Evolutionary conservation across 2,888 invertebrate genomes (phyloP), one percentile per base, ranked within the genome.

Genomic region (Cephus nigrinus): DNA sequence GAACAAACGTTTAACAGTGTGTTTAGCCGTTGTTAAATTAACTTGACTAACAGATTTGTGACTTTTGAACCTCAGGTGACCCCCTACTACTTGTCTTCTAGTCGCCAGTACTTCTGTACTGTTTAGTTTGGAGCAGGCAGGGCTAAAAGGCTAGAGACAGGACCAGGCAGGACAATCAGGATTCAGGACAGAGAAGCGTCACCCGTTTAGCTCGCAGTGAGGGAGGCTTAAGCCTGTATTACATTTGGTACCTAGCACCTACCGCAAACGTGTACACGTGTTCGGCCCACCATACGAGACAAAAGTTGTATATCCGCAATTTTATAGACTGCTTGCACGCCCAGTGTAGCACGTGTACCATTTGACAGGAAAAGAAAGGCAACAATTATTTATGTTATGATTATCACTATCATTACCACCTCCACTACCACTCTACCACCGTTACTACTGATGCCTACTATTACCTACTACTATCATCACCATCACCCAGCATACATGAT

Each of bases 51-150:
- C 86, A 87, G 88, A 89, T 89, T 89, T 91, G 87, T 91, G 87
- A 91, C 87, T 91, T 91, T 91, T 91, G 82, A 91, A 91, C 90
- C 91, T 91, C 90, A 91, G 91, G 91, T 91, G 89, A 90, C 86
- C 86, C 85, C 86, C 86, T 91, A 90, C 91, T 89, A 89, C 90
- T 91, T 90, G 91, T 91, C 91, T 89, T 90, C 91, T 91, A 91
- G 90, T 90, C 89, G 88, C 85, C 91, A 90, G 90, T 91, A 91
- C 90, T 87, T 84, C 85, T 87, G 89, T 91, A 90, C 90, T 89
- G 88, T 90, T 91, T 91, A 90, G 90, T 90, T 86, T 87, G 90
- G 90, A 90, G 90, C 91, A 91, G 91, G 91, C 91, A 91, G 91
- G 91, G 88, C 88, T 90, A 90, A 89, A 88, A 90, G 88, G 89